Percentiles rank a stretch among this genome's conserved stretches.
phyloP scores from a whole-genome alignment of 2,797 vertebrate genomes.

The Oreochromis mossambicus region DNA sequence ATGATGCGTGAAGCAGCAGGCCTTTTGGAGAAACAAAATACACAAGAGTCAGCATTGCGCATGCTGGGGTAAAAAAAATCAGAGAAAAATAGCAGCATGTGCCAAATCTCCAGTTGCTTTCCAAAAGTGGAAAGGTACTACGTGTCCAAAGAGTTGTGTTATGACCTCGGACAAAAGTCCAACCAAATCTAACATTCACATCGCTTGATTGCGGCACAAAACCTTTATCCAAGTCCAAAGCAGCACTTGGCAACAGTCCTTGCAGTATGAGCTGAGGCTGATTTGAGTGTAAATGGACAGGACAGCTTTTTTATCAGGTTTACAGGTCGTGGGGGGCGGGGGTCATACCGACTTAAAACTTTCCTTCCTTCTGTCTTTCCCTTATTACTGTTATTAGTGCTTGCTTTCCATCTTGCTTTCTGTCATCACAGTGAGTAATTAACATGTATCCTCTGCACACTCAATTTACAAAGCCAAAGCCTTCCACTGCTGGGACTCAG shows the following conservation, averaged over 20 bases:
- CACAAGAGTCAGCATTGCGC: neutral
- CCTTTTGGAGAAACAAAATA: neutral
- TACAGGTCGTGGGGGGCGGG: neutral
- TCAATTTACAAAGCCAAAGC: constrained; percentile 25
- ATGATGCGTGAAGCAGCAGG: neutral
- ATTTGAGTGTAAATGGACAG: neutral
- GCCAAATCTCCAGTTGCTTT: constrained; percentile 8
- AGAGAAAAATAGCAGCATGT: neutral
- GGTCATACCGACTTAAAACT: neutral
- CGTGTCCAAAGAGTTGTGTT: neutral
- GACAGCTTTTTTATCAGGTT: constrained; percentile 5
- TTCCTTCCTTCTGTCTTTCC: neutral
- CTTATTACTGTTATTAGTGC: neutral
- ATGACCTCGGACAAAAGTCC: neutral
- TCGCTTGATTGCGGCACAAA: constrained; percentile 34
- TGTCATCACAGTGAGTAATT: constrained; percentile 3
- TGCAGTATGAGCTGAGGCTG: neutral
- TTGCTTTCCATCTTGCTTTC: neutral
- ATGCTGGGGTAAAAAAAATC: neutral
- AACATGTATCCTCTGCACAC: constrained; percentile 11
- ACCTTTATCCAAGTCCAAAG: neutral
- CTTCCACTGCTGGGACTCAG: constrained; percentile 9
- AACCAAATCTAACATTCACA: neutral
- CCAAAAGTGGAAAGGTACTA: constrained; percentile 6
- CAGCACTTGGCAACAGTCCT: constrained; percentile 5